phyloP scores from a whole-genome alignment of 1,140 invertebrate genomes.

The Pogonomyrmex barbatus region DNA sequence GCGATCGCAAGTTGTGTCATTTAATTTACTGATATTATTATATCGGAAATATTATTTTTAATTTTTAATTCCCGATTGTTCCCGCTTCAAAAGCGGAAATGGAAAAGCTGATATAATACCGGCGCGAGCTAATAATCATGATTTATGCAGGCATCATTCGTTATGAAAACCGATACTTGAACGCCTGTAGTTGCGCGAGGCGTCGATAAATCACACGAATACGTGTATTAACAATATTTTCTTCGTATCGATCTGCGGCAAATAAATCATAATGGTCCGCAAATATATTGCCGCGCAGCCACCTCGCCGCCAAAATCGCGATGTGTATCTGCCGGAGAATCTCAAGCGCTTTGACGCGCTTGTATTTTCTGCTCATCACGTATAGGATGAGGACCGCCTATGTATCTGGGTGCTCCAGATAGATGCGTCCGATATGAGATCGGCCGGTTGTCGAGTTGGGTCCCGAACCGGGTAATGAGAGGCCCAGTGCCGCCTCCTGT shows the following conservation, averaged over 20 bases:
- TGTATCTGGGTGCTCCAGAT: conserved; percentile 74
- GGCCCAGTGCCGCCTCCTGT: conserved; percentile 66
- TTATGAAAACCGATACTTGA: conserved; percentile 20
- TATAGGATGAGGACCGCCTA: conserved; percentile 38
- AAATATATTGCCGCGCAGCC: conserved; percentile 18
- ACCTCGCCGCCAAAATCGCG: conserved; percentile 31
- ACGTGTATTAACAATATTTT: conserved; percentile 50
- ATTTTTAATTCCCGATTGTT: not conserved
- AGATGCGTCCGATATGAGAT: conserved; percentile 73
- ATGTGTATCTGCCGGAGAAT: conserved; percentile 29
- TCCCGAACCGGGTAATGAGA: conserved; percentile 69
- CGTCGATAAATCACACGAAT: conserved; percentile 43
- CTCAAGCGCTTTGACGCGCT: conserved; percentile 42
- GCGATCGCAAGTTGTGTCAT: not conserved
- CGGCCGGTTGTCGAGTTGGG: conserved; percentile 62
- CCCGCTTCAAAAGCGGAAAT: not conserved
- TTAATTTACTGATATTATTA: not conserved
- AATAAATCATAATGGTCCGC: conserved; percentile 42
- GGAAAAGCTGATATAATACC: not conserved
- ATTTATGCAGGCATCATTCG: conserved; percentile 39
- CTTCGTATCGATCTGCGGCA: conserved; percentile 21
- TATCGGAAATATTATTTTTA: not conserved
- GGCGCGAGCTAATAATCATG: not conserved
- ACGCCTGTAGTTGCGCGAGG: not conserved
- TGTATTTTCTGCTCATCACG: conserved; percentile 26